Percentiles rank a stretch among this genome's conserved stretches.
Evolutionary conservation across 2,113 vertebrate genomes (phyloP).

Genomic region (Tyrannus savana): DNA sequence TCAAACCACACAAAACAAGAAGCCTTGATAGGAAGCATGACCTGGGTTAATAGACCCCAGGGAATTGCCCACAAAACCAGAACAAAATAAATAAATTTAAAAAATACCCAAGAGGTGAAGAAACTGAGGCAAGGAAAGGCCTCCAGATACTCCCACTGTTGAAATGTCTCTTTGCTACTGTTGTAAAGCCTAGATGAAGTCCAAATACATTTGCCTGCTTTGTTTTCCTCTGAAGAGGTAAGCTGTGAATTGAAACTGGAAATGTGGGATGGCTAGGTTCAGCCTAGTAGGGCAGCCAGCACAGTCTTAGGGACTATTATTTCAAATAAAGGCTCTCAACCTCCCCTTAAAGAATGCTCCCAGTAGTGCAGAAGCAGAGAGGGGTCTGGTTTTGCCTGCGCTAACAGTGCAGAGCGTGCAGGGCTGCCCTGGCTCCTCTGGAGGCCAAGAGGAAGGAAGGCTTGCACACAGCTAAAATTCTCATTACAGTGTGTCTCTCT

Average conservation of each 20-base stretch:
- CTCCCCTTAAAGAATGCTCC: accelerated
- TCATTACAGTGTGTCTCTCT: background rate
- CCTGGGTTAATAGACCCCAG: background rate
- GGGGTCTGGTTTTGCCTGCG: background rate
- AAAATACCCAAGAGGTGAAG: background rate
- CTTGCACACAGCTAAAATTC: background rate
- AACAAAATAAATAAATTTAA: background rate
- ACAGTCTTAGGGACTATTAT: background rate
- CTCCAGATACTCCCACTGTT: background rate
- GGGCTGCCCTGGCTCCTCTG: background rate
- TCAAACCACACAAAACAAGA: background rate
- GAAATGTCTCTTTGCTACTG: background rate
- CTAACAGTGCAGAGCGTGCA: background rate
- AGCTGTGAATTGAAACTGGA: background rate
- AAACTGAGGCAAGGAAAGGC: background rate
- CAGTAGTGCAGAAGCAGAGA: background rate
- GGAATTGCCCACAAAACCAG: background rate
- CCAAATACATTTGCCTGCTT: background rate
- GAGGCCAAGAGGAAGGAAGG: background rate
- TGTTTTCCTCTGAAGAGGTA: background rate
- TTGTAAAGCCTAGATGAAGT: background rate
- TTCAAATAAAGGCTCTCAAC: background rate
- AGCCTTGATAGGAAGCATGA: background rate
- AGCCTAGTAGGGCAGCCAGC: background rate
- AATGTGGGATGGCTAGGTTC: background rate